Evolutionary conservation across 2,797 vertebrate genomes (phyloP).

Genomic region (Novumbra hubbsi): DNA sequence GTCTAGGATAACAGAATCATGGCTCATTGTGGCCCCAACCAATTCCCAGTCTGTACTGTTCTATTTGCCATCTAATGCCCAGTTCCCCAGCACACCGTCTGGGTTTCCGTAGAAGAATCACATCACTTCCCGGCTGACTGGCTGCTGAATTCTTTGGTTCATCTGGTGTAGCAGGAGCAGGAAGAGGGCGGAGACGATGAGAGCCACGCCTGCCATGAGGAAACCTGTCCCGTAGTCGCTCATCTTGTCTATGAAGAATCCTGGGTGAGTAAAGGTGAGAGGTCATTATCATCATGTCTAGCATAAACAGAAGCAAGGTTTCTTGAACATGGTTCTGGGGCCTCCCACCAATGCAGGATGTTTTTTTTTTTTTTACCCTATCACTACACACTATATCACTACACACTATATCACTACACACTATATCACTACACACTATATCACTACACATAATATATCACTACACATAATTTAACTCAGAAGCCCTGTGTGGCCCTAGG

Average conservation of each 20-base stretch:
- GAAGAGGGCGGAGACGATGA: slow-evolving; percentile 44
- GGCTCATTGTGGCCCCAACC: too few species aligned
- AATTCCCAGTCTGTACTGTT: too few species aligned
- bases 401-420: too few species aligned
- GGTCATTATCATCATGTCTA: neutral
- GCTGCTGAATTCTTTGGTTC: slow-evolving; percentile 35
- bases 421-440: too few species aligned
- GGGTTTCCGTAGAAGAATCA: neutral
- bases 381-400: too few species aligned
- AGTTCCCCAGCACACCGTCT: slow-evolving; percentile 10
- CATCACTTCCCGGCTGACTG: neutral
- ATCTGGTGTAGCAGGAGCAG: slow-evolving; percentile 61
- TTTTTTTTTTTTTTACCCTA: too few species aligned
- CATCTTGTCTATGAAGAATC: slow-evolving; percentile 20
- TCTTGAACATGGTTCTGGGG: too few species aligned
- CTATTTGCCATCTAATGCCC: neutral
- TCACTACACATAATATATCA: too few species aligned
- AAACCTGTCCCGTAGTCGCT: slow-evolving; percentile 10
- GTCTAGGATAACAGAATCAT: too few species aligned
- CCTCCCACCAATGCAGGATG: too few species aligned
- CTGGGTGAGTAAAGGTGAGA: slow-evolving; percentile 1
- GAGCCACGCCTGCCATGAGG: slow-evolving; percentile 9
- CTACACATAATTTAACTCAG: too few species aligned
- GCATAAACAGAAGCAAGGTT: neutral
- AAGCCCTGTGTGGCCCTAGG: too few species aligned